Conservation (phyloP, 2,888 invertebrate genomes). For the Volucella inanis region DNA sequence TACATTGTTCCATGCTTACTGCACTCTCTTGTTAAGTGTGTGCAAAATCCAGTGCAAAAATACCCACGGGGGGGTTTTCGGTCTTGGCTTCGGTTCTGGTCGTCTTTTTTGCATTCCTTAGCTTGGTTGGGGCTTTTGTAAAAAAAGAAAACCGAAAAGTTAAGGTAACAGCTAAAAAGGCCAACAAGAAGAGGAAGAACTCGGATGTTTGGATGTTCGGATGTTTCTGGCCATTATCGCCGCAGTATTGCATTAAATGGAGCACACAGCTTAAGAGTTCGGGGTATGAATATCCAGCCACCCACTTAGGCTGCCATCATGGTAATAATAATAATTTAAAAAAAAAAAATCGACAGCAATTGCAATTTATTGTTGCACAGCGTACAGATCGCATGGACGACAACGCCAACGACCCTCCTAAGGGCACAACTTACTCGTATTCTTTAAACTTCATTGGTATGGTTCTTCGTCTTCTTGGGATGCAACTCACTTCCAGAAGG, state of each 20-base stretch:
- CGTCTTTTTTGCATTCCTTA: conserved; percentile 48
- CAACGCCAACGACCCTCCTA: conserved; percentile 14
- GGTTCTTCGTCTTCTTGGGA: background rate
- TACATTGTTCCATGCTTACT: background rate
- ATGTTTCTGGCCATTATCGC: conserved; percentile 64
- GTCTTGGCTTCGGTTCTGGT: conserved; percentile 1
- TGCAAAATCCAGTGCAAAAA: conserved; percentile 58
- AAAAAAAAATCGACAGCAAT: conserved; percentile 51
- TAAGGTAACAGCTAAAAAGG: conserved; percentile 24
- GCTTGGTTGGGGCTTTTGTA: conserved; percentile 51
- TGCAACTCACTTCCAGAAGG: conserved; percentile 20
- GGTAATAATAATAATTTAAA: conserved; percentile 69
- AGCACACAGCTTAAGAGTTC: conserved; percentile 57
- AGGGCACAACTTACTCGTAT: background rate
- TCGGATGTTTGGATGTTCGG: conserved; percentile 11
- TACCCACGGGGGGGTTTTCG: conserved; percentile 56
- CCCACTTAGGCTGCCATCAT: conserved; percentile 71
- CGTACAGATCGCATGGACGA: conserved; percentile 43
- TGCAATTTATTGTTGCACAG: conserved; percentile 68
- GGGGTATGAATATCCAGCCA: conserved; percentile 52
- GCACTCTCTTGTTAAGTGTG: conserved; percentile 43
- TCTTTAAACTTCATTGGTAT: background rate
- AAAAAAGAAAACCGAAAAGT: conserved; percentile 5
- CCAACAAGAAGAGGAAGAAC: conserved; percentile 37
- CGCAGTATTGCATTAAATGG: conserved; percentile 68